Evolutionary conservation across 2,113 vertebrate species (phyloP), one percentile per base, ranked within the genome.

Genomic region (Semicossyphus pulcher): DNA sequence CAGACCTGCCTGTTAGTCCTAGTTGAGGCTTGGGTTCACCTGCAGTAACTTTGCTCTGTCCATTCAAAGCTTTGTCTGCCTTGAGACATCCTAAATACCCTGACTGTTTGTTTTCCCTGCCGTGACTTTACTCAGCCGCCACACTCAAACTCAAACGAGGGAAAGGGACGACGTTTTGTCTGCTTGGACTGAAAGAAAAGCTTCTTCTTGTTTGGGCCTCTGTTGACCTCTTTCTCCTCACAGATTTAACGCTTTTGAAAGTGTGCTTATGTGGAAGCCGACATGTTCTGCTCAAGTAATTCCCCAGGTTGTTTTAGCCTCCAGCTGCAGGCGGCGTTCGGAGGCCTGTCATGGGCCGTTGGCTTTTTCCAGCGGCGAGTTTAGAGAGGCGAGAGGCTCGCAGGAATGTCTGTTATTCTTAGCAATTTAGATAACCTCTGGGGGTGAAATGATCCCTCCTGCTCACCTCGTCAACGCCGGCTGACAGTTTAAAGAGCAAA

Each of bases 391-490:
- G 71, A 77, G 57, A 64, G 66, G 74, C 68, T 88, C 63, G 34
- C 39, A 80, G 82, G 82, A 91, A 91, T 83, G 81, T 78, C 74
- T 83, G 76, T 86, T 90, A 59, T 87, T 90, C 83, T 88, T 51
- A 76, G 81, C 52, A 23, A 81, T 84, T 81, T 79, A 74, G 72
- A 78, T 59, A 61, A 87, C 71, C 63, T 67, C 68, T 42, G 62
- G 49, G 76, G 66, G 61, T 73, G 73, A 67, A 75, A 32, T 45
- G 58, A 72, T 63, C 67, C 63, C 20, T 62, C 57, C 59, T 39
- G 61, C 51, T 58, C 69, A 39, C 45, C 69, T 64, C 31, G 34
- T 59, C 49, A 29, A 51, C 49, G 11, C 57, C 39, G 4, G 18
- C 42, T 54, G 68, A 65, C 67, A 31, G 54, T 66, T 68, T 47